Conservation (phyloP, 2,888 invertebrate genomes). For the Flexamia atlantica region DNA sequence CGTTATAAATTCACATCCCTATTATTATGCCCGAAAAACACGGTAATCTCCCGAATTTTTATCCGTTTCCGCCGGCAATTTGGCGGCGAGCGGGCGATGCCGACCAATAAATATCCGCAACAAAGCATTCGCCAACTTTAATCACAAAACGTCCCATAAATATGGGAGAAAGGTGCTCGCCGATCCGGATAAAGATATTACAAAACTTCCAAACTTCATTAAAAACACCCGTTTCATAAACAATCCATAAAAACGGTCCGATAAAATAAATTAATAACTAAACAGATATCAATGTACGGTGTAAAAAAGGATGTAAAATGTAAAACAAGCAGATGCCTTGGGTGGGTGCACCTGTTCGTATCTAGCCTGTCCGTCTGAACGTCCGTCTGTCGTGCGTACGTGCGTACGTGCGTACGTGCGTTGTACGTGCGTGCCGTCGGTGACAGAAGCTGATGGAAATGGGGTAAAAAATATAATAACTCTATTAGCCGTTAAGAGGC, state of each 20-base stretch:
- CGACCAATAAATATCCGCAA: conserved; percentile 28
- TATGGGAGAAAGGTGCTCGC: conserved; percentile 12
- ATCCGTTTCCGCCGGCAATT: conserved; percentile 46
- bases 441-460: conserved; percentile 28
- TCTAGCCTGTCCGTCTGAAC: not conserved
- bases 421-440: not conserved
- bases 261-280: conserved; percentile 58
- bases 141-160: conserved; percentile 41
- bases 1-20: conserved; percentile 43
- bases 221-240: conserved; percentile 39
- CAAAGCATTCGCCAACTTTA: conserved; percentile 51
- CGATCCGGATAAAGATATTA: conserved; percentile 26
- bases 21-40: conserved; percentile 23
- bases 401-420: not conserved
- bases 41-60: conserved; percentile 38
- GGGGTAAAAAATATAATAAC: conserved; percentile 42
- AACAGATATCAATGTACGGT: conserved; percentile 44
- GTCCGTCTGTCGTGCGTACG: conserved; percentile 7
- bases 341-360: conserved; percentile 37
- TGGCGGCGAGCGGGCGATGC: not conserved
- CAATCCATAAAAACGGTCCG: conserved; percentile 59
- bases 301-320: conserved; percentile 43
- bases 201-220: conserved; percentile 29
- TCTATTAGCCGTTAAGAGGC: conserved; percentile 39
- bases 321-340: conserved; percentile 17